A percentile compares a stretch with the other conserved stretches of the same genome.
Conservation (phyloP, 2,797 vertebrate species). For the Spizella passerina region DNA sequence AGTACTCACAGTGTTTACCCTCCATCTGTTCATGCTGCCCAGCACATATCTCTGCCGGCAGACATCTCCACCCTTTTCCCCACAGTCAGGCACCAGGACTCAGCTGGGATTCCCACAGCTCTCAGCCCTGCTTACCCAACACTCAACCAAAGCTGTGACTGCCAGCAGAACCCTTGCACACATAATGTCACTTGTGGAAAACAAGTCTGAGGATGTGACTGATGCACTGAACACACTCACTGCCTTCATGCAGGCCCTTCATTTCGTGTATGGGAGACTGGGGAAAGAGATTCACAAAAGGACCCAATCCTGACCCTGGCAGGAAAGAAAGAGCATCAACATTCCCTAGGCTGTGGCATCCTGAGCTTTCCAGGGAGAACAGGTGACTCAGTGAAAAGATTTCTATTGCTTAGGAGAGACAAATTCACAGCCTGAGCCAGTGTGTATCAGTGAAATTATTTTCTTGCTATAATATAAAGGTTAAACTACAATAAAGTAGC, state of each 20-base stretch:
- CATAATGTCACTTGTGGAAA: background rate
- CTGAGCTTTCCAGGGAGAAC: background rate
- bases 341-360: background rate
- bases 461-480: slow-evolving; percentile 21
- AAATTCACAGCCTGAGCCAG: background rate
- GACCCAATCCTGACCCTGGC: background rate
- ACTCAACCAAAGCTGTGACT: background rate
- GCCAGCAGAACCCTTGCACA: background rate
- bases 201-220: background rate
- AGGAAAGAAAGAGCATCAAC: background rate
- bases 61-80: background rate
- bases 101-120: background rate
- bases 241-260: background rate
- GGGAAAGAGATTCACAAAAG: background rate
- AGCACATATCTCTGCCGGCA: background rate
- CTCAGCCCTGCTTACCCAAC: background rate
- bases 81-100: background rate
- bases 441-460: background rate
- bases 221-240: background rate
- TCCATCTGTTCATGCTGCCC: background rate
- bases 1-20: background rate
- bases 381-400: background rate
- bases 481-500: slow-evolving; percentile 36
- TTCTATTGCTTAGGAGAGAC: background rate
- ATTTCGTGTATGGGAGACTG: background rate